phyloP scores from a whole-genome alignment of 2,888 invertebrate genomes.

The Lasioglossum figueresi region DNA sequence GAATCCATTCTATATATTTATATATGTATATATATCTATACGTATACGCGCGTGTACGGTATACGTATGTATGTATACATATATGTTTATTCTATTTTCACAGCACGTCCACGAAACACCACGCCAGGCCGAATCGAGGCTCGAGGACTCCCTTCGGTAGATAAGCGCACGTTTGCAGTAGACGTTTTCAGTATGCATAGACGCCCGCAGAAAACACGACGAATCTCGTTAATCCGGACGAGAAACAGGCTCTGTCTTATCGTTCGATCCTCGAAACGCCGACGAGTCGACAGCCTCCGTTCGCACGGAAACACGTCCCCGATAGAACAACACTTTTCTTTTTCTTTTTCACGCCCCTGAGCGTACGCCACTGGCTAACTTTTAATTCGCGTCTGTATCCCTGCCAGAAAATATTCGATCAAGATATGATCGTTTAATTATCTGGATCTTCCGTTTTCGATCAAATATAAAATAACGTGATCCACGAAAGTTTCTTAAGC shows the following conservation, averaged over 20 bases:
- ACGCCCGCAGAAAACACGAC: neutral
- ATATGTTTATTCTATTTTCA: conserved; percentile 49
- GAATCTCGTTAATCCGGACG: neutral
- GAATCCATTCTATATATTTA: conserved; percentile 38
- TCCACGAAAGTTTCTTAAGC: neutral
- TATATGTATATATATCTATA: neutral
- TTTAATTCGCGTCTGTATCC: neutral
- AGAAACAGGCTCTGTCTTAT: neutral
- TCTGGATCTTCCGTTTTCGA: neutral
- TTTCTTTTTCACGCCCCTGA: neutral
- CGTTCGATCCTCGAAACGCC: neutral
- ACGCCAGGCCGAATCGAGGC: conserved; percentile 55
- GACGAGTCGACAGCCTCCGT: neutral
- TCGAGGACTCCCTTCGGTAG: neutral
- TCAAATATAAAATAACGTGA: neutral
- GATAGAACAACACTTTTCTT: neutral
- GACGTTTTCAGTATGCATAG: conserved; percentile 1
- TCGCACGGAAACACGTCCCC: neutral
- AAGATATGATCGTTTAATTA: neutral
- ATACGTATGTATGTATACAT: neutral
- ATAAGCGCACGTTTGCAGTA: neutral
- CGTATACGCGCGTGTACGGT: neutral
- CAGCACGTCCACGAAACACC: conserved; percentile 56
- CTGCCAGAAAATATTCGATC: neutral
- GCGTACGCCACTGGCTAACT: neutral